Percentiles rank a stretch among this genome's conserved stretches.
phyloP scores from a whole-genome alignment of 1,140 invertebrate genomes.

The Mercenaria mercenaria region DNA sequence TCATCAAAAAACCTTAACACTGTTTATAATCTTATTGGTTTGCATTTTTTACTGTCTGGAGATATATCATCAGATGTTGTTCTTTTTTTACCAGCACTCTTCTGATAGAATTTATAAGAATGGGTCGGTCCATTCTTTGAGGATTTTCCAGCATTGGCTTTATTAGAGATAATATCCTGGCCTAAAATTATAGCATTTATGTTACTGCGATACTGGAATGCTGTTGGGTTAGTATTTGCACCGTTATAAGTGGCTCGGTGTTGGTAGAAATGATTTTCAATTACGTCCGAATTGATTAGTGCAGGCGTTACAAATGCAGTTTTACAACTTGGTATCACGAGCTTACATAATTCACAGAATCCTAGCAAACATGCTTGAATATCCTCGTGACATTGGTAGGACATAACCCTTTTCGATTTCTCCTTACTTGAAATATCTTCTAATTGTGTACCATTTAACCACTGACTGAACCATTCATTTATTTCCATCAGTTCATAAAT shows the following conservation, averaged over 20 bases:
- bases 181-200: constrained; percentile 57
- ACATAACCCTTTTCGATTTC: not conserved
- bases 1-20: not conserved
- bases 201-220: constrained; percentile 34
- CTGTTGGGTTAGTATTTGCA: constrained; percentile 61
- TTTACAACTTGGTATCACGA: not conserved
- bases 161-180: constrained; percentile 50
- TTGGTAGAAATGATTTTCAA: constrained; percentile 67
- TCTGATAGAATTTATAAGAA: constrained; percentile 5
- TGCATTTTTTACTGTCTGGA: not conserved
- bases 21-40: not conserved
- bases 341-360: not conserved
- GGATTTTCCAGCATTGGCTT: constrained; percentile 52
- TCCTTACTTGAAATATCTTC: not conserved
- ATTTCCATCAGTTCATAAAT: not conserved
- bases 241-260: constrained; percentile 60
- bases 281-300: constrained; percentile 61
- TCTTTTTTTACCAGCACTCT: not conserved
- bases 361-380: constrained; percentile 36
- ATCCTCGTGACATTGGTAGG: constrained; percentile 46
- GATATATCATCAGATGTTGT: not conserved
- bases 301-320: constrained; percentile 31
- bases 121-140: not conserved
- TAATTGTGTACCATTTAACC: constrained; percentile 4
- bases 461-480: constrained; percentile 16